Evolutionary conservation across 2,888 invertebrate genomes (phyloP).

Genomic region (Orchestes rusci): DNA sequence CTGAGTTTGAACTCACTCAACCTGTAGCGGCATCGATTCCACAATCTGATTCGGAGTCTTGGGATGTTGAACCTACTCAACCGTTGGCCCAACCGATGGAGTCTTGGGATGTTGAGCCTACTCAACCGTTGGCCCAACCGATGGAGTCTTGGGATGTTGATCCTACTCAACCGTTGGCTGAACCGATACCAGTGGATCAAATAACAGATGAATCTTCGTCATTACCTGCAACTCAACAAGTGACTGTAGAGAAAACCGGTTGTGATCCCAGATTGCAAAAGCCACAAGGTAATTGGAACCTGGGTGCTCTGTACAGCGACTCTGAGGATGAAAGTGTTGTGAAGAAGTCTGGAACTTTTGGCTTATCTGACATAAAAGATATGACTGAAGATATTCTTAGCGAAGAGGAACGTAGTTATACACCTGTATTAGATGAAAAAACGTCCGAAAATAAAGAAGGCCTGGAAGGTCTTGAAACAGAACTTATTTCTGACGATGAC

Average conservation of each 20-base stretch:
- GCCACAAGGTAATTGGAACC: constrained; percentile 10
- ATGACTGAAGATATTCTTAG: constrained; percentile 56
- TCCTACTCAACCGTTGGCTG: too few relatives aligned
- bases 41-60: too few relatives aligned
- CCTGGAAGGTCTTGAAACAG: constrained; percentile 57
- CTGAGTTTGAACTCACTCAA: too few relatives aligned
- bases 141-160: constrained; percentile 4
- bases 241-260: constrained; percentile 20
- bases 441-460: constrained; percentile 38
- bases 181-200: too few relatives aligned
- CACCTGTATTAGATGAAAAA: constrained; percentile 64
- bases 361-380: constrained; percentile 41
- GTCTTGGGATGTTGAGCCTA: background rate
- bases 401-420: constrained; percentile 63
- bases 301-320: constrained; percentile 39
- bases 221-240: constrained; percentile 5
- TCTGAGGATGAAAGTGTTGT: constrained; percentile 41
- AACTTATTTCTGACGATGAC: constrained; percentile 68
- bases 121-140: background rate
- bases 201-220: constrained; percentile 16
- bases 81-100: background rate
- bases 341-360: constrained; percentile 34
- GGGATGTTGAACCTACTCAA: background rate
- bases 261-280: constrained; percentile 17
- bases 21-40: too few relatives aligned